Conservation (phyloP, 2,797 vertebrate species). For the Kryptolebias ocellatus region DNA sequence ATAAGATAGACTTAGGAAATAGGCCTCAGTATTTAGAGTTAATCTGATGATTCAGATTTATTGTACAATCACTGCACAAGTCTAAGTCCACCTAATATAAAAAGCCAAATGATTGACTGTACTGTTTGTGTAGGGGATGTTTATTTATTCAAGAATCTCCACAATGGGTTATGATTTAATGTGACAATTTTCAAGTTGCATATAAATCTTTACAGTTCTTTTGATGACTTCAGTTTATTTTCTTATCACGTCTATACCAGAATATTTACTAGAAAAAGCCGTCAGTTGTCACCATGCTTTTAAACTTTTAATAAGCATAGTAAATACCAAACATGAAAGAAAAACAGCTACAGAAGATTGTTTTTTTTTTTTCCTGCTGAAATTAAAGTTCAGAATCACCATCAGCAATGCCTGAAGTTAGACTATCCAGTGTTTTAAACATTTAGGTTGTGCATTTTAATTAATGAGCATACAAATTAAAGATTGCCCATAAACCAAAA, state of each 20-base stretch:
- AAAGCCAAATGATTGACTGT: constrained; percentile 15
- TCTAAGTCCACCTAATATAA: background rate
- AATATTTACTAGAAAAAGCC: constrained; percentile 60
- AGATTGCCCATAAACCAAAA: constrained; percentile 45
- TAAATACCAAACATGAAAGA: constrained; percentile 63
- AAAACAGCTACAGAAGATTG: constrained; percentile 40
- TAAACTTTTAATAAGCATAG: constrained; percentile 60
- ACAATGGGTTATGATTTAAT: constrained; percentile 32
- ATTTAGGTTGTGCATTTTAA: constrained; percentile 61
- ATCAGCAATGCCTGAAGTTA: constrained; percentile 54
- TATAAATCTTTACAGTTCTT: constrained; percentile 15
- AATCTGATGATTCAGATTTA: too few species aligned
- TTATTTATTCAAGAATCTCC: constrained; percentile 43
- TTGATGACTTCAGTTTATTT: constrained; percentile 47
- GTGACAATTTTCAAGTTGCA: constrained; percentile 33
- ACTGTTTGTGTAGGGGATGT: constrained; percentile 20
- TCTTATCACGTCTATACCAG: constrained; percentile 67
- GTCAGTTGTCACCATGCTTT: constrained; percentile 59
- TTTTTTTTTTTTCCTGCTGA: constrained; percentile 38
- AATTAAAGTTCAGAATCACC: constrained; percentile 53
- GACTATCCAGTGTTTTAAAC: constrained; percentile 46
- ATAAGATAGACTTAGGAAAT: too few species aligned
- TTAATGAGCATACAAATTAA: constrained; percentile 46
- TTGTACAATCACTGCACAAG: too few species aligned
- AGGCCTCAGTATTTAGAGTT: too few species aligned